Percentiles rank a stretch among this genome's conserved stretches.
phyloP scores from a whole-genome alignment of 2,888 invertebrate genomes.

The Arrhopalites spinosus region DNA sequence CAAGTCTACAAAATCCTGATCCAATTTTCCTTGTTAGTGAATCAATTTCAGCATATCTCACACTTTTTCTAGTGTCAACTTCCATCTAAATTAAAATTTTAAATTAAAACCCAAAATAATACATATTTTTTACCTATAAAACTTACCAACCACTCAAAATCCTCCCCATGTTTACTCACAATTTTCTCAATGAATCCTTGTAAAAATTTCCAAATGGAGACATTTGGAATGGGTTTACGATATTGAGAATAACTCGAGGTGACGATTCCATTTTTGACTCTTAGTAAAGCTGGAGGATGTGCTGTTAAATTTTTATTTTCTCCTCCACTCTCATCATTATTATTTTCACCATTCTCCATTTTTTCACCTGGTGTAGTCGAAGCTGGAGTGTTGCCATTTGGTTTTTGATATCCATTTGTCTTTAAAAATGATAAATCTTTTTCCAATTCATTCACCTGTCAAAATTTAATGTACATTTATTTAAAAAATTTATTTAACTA shows the following conservation, averaged over 20 bases:
- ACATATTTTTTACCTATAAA: neutral
- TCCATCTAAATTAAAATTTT: constrained; percentile 12
- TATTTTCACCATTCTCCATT: no score
- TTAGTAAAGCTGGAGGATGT: neutral
- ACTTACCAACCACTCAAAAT: constrained; percentile 35
- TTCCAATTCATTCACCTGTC: constrained; percentile 17
- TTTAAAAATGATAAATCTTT: constrained; percentile 16
- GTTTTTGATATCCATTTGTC: constrained; percentile 24
- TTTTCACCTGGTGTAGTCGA: no score
- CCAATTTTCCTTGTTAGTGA: constrained; percentile 11
- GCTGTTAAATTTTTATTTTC: neutral
- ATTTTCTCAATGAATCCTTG: constrained; percentile 17
- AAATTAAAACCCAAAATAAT: no score
- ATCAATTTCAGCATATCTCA: constrained; percentile 27
- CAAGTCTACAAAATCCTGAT: constrained; percentile 11
- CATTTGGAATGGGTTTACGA: constrained; percentile 14
- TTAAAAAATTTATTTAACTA: no score
- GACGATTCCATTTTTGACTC: constrained; percentile 29
- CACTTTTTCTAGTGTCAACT: neutral
- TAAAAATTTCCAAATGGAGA: constrained; percentile 28
- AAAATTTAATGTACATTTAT: no score
- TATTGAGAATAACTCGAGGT: constrained; percentile 21
- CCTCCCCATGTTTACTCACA: constrained; percentile 10
- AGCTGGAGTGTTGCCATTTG: neutral
- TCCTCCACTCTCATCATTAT: neutral